phyloP scores from a whole-genome alignment of 2,797 vertebrate genomes.

The Pseudochirops cupreus region DNA sequence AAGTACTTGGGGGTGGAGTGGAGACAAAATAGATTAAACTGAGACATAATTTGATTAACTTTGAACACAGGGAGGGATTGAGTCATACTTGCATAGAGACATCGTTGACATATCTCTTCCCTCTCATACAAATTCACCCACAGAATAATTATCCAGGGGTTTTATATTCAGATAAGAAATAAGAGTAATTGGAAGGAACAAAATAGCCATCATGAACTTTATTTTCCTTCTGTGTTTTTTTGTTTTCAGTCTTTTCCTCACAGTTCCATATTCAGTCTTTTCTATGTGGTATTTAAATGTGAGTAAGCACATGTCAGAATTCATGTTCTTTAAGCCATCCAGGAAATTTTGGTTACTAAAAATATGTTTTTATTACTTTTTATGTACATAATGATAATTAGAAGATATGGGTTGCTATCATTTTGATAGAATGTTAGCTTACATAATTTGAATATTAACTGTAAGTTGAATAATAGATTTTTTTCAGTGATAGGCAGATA shows the following conservation, averaged over 20 bases:
- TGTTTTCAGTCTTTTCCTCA: background rate
- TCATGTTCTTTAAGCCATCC: constrained; percentile 38
- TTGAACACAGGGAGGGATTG: constrained; percentile 22
- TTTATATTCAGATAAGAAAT: background rate
- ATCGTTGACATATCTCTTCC: constrained; percentile 7
- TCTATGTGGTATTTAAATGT: constrained; percentile 20
- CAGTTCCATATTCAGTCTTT: background rate
- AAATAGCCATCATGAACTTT: constrained; percentile 38
- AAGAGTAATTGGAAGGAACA: constrained; percentile 16
- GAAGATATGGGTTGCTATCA: constrained; percentile 22
- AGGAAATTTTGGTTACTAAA: constrained; percentile 21
- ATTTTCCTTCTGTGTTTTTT: constrained; percentile 30
- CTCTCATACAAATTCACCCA: background rate
- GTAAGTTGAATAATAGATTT: constrained; percentile 10
- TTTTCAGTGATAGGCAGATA: constrained; percentile 31
- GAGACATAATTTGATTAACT: constrained; percentile 6
- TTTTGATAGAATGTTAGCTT: constrained; percentile 7
- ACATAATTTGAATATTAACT: constrained; percentile 48
- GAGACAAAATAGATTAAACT: constrained; percentile 41
- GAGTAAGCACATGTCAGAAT: background rate
- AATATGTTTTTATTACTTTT: constrained; percentile 42
- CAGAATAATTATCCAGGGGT: background rate
- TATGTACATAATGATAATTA: constrained; percentile 48
- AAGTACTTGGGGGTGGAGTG: background rate
- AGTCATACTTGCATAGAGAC: background rate